Evolutionary conservation across 2,888 invertebrate species (phyloP), one percentile per base, ranked within the genome.

Genomic region (Cephonodes hylas): DNA sequence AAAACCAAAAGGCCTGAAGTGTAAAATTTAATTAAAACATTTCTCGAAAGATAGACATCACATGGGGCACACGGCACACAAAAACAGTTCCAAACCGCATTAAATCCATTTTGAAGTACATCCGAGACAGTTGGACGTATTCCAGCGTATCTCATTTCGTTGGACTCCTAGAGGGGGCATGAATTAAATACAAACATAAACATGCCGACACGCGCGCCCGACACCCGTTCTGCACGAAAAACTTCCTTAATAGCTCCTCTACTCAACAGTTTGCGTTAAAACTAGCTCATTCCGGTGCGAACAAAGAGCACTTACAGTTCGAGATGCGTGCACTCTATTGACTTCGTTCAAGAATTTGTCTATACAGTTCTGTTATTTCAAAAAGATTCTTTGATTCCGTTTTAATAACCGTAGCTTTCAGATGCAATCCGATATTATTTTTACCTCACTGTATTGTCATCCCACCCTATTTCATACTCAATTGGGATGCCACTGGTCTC

Each of bases 151-250:
- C 78, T 73, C 71, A 68, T 71, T 70, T 70, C 69, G 71, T 69
- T 71, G 62, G 61, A 63, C 66, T 65, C 65, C 66, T 64, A 64
- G 56, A 64, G 66, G 67, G 66, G 64, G 69, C 66, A 74, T 71
- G 74, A 79, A 77, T 79, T 78, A 79, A 77, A 77, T 69, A 70
- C 72, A 71, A 74, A 69, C 72, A 76, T 78, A 76, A 77, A 73
- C 73, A 76, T 69, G 66, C 70, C 65, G 64, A 62, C 61, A 53
- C 63, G 23, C 62, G 45, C 45, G 63, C 59, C 27, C 38, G 59
- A 60, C 25, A 42, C 59, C 64, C 63, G 63, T 69, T 66, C 60
- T 66, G 68, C 71, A 63, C 62, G 61, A 67, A 68, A 63, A 68
- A 59, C 66, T 60, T 60, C 42, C 60, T 48, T 60, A 60, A 48